Conservation (phyloP, 2,797 vertebrate genomes). For the Falco rusticolus region DNA sequence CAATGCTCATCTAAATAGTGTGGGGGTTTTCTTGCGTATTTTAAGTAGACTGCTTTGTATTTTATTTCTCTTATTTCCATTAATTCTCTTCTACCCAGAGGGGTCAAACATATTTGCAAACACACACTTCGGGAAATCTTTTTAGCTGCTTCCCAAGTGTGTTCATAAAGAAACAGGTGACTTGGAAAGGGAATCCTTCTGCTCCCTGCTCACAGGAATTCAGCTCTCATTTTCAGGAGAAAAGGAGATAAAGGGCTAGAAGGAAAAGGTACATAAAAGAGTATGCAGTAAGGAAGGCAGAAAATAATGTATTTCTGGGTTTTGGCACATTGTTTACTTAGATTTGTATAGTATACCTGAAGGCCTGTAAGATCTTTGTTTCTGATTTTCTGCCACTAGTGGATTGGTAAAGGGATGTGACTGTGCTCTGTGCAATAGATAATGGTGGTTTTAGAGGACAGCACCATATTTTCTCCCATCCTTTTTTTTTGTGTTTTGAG, state of each 20-base stretch:
- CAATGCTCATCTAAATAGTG: background rate
- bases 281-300: background rate
- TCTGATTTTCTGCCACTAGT: background rate
- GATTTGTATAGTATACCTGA: background rate
- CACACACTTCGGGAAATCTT: background rate
- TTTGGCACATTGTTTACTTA: background rate
- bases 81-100: background rate
- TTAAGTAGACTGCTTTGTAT: background rate
- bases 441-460: background rate
- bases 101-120: background rate
- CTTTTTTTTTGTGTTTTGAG: background rate
- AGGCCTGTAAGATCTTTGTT: background rate
- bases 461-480: background rate
- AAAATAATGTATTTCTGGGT: background rate
- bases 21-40: background rate
- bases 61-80: background rate
- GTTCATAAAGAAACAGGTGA: background rate
- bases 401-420: background rate
- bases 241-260: background rate
- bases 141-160: background rate
- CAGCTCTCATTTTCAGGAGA: background rate
- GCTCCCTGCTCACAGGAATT: background rate
- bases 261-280: background rate
- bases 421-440: background rate
- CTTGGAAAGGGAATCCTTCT: constrained; percentile 10